Conservation (phyloP, 2,113 vertebrate species). For the Etheostoma spectabile region DNA sequence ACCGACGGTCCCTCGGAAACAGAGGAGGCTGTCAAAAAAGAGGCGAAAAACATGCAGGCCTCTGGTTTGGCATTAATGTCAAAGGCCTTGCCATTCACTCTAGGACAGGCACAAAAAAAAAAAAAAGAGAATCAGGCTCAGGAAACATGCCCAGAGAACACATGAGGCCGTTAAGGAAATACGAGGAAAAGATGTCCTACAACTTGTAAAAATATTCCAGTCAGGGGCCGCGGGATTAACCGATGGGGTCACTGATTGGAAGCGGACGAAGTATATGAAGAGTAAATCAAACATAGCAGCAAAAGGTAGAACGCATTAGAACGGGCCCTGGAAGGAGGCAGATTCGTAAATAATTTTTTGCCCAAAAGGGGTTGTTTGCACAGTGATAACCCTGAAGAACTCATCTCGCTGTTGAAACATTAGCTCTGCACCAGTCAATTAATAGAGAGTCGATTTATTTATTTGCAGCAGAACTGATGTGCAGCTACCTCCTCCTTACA, state of each 20-base stretch:
- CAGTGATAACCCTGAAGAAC: slow-evolving; percentile 49
- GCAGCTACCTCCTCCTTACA: slow-evolving; percentile 22
- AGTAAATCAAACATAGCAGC: slow-evolving; percentile 49
- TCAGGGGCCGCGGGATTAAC: slow-evolving; percentile 26
- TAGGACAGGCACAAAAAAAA: slow-evolving; percentile 66
- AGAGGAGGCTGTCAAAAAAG: slow-evolving; percentile 66
- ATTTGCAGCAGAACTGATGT: slow-evolving; percentile 19
- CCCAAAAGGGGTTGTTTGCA: slow-evolving; percentile 59
- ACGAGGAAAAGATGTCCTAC: slow-evolving; percentile 7
- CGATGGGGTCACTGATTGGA: slow-evolving; percentile 42
- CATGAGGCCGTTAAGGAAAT: slow-evolving; percentile 30
- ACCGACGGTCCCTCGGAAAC: slow-evolving; percentile 69
- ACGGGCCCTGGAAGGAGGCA: slow-evolving; percentile 29
- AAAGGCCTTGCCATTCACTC: slow-evolving; percentile 79
- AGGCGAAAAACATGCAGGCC: slow-evolving; percentile 80
- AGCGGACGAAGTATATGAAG: slow-evolving; percentile 26
- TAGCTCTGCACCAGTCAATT: slow-evolving; percentile 43
- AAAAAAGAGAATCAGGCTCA: slow-evolving; percentile 53
- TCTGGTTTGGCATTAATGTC: slow-evolving; percentile 76
- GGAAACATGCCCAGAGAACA: slow-evolving; percentile 76
- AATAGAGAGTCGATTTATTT: slow-evolving; percentile 40
- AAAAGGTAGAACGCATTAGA: slow-evolving; percentile 39
- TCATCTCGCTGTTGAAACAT: slow-evolving; percentile 46
- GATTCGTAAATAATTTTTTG: slow-evolving; percentile 66
- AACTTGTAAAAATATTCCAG: slow-evolving; percentile 27